A percentile compares a stretch with the other conserved stretches of the same genome.
phyloP scores from a whole-genome alignment of 2,797 vertebrate species.

The Allobates femoralis region DNA sequence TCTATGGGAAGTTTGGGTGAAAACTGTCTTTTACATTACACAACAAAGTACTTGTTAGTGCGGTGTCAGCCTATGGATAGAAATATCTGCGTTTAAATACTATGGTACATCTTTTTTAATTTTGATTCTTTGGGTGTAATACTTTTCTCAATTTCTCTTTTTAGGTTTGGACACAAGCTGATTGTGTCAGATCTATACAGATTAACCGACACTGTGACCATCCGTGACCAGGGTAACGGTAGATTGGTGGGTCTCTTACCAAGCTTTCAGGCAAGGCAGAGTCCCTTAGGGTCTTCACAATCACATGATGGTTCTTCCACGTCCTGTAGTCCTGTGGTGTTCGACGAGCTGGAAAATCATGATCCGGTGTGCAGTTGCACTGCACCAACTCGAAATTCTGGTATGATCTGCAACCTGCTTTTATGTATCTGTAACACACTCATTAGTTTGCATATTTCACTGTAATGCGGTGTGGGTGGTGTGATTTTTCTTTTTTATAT shows the following conservation, averaged over 20 bases:
- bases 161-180: constrained; percentile 89
- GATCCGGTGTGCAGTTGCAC: constrained; percentile 93
- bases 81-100: too few species aligned
- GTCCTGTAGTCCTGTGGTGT: constrained; percentile 92
- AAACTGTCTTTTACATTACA: too few species aligned
- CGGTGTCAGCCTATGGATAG: too few species aligned
- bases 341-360: constrained; percentile 96
- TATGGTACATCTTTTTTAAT: not conserved
- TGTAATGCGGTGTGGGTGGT: too few species aligned
- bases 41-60: too few species aligned
- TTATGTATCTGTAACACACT: too few species aligned
- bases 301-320: constrained; percentile 90
- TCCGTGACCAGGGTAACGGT: constrained; percentile 89
- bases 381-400: constrained; percentile 85
- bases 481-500: too few species aligned
- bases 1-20: too few species aligned
- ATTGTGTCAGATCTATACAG: constrained; percentile 87
- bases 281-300: constrained; percentile 90
- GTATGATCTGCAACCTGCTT: constrained; percentile 68
- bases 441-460: too few species aligned
- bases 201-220: constrained; percentile 85
- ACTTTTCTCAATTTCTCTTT: not conserved
- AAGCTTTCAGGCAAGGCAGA: constrained; percentile 88
- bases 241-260: constrained; percentile 90
- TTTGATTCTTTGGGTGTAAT: not conserved